These are phyloP conservation scores for Odobenus rosmarus DNA, from an alignment of 2,113 vertebrate species.

Conservation along the genomic window DNA sequence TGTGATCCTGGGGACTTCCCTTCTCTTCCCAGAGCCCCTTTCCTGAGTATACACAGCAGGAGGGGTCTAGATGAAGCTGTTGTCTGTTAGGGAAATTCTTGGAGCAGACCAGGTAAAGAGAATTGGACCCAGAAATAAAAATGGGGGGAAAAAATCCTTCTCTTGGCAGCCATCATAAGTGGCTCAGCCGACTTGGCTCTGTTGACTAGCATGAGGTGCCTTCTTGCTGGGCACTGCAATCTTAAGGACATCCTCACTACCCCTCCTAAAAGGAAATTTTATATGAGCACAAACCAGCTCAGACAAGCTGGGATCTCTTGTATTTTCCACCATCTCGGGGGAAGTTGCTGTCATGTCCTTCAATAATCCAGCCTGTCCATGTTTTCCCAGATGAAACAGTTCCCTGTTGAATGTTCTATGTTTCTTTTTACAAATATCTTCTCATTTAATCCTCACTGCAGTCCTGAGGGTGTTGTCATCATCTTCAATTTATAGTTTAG, in stretches of 20 bases:
- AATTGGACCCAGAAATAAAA: background rate
- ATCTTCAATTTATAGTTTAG: background rate
- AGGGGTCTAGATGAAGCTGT: background rate
- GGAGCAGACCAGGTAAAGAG: background rate
- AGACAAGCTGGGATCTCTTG: background rate
- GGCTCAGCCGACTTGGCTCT: background rate
- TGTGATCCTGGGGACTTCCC: background rate
- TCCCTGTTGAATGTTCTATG: background rate
- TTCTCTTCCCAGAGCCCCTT: background rate
- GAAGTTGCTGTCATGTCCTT: background rate
- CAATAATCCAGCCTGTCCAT: too few relatives aligned
- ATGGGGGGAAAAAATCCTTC: fast-evolving
- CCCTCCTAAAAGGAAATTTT: background rate
- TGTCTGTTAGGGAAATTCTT: background rate
- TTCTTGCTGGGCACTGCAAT: fast-evolving
- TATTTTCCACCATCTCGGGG: background rate
- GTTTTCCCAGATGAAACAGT: background rate
- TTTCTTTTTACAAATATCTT: background rate
- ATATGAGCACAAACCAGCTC: background rate
- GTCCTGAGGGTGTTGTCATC: background rate
- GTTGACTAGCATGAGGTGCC: background rate
- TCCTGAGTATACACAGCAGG: background rate
- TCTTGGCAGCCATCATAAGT: fast-evolving
- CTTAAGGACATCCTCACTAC: too few relatives aligned
- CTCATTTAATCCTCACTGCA: background rate